Percentiles rank a stretch among this genome's conserved stretches.
These are phyloP conservation scores for Limnephilus marmoratus DNA, from an alignment of 2,888 invertebrate genomes.

Conservation along the genomic window DNA sequence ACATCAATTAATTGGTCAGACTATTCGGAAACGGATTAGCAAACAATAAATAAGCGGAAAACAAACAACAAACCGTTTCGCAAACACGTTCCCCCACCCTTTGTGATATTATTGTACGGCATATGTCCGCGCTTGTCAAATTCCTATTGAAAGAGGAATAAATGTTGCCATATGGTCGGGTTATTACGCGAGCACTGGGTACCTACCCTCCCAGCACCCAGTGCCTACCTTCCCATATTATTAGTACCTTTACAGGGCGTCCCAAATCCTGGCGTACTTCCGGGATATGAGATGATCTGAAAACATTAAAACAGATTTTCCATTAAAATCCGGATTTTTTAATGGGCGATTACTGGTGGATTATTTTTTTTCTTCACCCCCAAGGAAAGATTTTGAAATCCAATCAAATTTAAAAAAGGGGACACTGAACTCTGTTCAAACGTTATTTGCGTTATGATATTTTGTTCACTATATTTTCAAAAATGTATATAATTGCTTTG, in stretches of 20 bases:
- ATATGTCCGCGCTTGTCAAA: slow-evolving; percentile 62
- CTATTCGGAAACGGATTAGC: background rate
- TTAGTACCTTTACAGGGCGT: background rate
- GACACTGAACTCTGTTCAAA: too few relatives aligned
- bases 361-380: background rate
- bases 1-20: background rate
- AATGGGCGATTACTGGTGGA: background rate
- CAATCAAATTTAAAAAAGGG: too few relatives aligned
- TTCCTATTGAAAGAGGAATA: slow-evolving; percentile 64
- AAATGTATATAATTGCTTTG: too few relatives aligned
- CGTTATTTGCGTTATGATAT: too few relatives aligned
- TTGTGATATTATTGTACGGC: background rate
- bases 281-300: background rate
- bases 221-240: background rate
- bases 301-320: background rate
- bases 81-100: slow-evolving; percentile 12
- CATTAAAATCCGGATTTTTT: background rate
- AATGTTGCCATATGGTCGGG: slow-evolving; percentile 63
- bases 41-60: background rate
- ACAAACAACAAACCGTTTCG: slow-evolving; percentile 15
- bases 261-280: background rate
- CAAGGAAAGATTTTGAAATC: too few relatives aligned
- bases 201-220: background rate
- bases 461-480: too few relatives aligned
- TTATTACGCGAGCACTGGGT: slow-evolving; percentile 31